A percentile compares a stretch with the other conserved stretches of the same genome.
These are phyloP conservation scores for Eidolon helvum DNA, from an alignment of 2,113 vertebrate genomes.

Conservation along the genomic window DNA sequence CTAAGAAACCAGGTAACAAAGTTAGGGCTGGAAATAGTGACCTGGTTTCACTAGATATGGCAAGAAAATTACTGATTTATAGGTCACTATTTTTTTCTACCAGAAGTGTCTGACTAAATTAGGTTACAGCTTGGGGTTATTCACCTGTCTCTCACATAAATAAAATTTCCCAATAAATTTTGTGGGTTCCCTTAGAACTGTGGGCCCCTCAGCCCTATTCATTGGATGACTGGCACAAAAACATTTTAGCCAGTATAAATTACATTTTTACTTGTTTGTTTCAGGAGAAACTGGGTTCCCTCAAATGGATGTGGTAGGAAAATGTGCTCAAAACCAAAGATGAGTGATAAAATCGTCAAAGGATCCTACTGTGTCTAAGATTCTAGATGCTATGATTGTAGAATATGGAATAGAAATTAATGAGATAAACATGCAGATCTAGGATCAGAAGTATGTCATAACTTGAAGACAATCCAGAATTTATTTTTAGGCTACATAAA, in stretches of 20 bases:
- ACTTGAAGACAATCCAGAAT: background rate
- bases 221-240: background rate
- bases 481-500: background rate
- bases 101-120: slow-evolving; percentile 57
- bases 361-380: background rate
- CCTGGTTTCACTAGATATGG: slow-evolving; percentile 62
- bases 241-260: background rate
- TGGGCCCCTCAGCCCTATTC: background rate
- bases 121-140: slow-evolving; percentile 49
- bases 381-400: background rate
- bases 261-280: background rate
- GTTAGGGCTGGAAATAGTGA: slow-evolving; percentile 47
- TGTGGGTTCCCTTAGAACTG: no score
- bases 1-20: slow-evolving; percentile 42
- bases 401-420: background rate
- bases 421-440: background rate
- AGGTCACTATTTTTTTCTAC: slow-evolving; percentile 54
- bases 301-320: background rate
- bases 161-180: slow-evolving; percentile 37
- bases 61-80: slow-evolving; percentile 52
- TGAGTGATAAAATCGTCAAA: background rate
- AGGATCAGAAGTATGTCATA: background rate
- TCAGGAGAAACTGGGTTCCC: background rate
- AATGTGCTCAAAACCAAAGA: background rate
- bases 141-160: slow-evolving; percentile 63